These are phyloP conservation scores for Drosophila grimshawi DNA, from an alignment of 1,140 invertebrate species.

Conservation along the genomic window DNA sequence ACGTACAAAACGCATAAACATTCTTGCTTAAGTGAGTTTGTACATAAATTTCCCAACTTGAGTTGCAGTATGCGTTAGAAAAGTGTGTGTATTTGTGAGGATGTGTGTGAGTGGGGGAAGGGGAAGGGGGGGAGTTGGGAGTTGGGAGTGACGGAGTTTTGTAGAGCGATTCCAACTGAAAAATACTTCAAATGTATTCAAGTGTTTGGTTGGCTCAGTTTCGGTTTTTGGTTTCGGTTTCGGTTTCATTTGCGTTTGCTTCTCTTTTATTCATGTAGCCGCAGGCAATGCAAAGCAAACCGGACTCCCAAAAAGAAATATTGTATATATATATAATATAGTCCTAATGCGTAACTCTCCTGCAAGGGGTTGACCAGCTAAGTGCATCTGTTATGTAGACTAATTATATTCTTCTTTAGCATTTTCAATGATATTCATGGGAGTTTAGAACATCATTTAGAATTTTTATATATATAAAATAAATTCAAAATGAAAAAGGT, in stretches of 20 bases:
- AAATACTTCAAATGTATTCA: constrained; percentile 54
- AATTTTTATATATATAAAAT: no score
- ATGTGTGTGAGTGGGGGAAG: not conserved
- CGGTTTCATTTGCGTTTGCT: constrained; percentile 43
- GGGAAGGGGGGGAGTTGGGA: not conserved
- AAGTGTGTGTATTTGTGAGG: not conserved
- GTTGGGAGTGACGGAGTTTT: no score
- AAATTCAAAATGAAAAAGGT: no score
- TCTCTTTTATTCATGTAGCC: constrained; percentile 61
- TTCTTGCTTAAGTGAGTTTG: constrained; percentile 82
- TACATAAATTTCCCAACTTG: constrained; percentile 78
- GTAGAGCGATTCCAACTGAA: constrained; percentile 25
- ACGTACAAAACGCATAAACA: constrained; percentile 82
- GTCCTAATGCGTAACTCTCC: not conserved
- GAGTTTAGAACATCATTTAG: no score
- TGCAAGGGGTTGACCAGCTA: not conserved
- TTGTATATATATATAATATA: not conserved
- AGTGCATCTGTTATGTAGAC: not conserved
- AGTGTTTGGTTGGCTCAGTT: constrained; percentile 38
- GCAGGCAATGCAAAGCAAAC: constrained; percentile 29
- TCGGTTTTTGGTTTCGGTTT: constrained; percentile 27
- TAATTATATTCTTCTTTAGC: not conserved
- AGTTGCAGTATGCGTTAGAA: constrained; percentile 62
- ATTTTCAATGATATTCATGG: no score
- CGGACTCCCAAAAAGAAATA: not conserved